Conservation (phyloP, 2,888 invertebrate genomes). For the Polyommatus icarus region DNA sequence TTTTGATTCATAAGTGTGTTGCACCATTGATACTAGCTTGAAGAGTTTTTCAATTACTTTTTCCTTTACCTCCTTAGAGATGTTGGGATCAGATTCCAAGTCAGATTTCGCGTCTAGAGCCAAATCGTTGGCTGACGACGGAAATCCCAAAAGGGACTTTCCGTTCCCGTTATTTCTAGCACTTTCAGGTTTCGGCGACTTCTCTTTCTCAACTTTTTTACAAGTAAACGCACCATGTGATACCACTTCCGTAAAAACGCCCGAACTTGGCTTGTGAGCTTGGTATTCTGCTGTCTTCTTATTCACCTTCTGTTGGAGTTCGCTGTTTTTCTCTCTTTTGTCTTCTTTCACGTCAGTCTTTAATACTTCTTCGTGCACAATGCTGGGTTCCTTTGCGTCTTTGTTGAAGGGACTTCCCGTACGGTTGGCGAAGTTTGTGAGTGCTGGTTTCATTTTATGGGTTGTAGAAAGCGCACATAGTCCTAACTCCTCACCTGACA, state of each 20-base stretch:
- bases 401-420: constrained; percentile 53
- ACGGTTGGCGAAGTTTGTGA: constrained; percentile 65
- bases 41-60: constrained; percentile 72
- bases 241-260: constrained; percentile 72
- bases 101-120: constrained; percentile 73
- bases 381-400: constrained; percentile 44
- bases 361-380: constrained; percentile 61
- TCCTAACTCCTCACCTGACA: constrained; percentile 57
- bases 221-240: constrained; percentile 71
- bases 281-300: constrained; percentile 72
- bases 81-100: constrained; percentile 70
- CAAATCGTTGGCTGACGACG: constrained; percentile 73
- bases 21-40: constrained; percentile 70
- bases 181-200: constrained; percentile 52
- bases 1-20: constrained; percentile 73
- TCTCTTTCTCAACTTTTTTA: constrained; percentile 56
- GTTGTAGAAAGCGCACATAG: constrained; percentile 51
- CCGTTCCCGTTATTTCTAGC: constrained; percentile 51
- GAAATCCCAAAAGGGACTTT: constrained; percentile 67
- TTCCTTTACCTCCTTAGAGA: constrained; percentile 68
- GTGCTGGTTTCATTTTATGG: constrained; percentile 63
- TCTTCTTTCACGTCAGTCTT: constrained; percentile 62
- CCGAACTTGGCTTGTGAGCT: constrained; percentile 65
- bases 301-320: constrained; percentile 63
- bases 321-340: constrained; percentile 63